Percentiles rank a stretch among this genome's conserved stretches.
Evolutionary conservation across 1,140 invertebrate genomes (phyloP).

Genomic region (Drosophila insularis): DNA sequence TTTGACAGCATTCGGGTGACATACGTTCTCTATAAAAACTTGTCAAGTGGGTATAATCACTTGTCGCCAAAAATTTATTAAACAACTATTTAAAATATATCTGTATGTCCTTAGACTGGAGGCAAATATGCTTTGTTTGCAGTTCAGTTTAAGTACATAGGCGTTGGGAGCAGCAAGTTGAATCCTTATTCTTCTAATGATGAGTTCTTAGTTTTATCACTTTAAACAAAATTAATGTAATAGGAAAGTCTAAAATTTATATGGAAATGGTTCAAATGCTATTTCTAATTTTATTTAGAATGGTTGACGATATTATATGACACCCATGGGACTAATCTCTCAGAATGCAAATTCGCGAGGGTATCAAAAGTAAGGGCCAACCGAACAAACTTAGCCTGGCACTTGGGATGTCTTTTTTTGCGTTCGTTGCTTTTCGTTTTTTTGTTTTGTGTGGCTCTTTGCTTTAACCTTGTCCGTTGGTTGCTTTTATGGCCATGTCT

Average conservation of each 20-base stretch:
- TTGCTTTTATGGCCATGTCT: conserved; percentile 26
- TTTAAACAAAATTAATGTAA: no score
- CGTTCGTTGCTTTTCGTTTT: conserved; percentile 1
- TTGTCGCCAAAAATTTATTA: background rate
- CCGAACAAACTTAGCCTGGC: background rate
- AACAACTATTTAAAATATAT: background rate
- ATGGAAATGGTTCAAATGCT: no score
- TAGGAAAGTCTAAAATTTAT: no score
- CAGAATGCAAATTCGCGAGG: background rate
- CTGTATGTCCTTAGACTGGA: no score
- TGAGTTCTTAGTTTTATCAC: no score
- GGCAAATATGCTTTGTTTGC: no score
- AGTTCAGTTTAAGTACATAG: no score
- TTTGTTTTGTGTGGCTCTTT: conserved; percentile 23
- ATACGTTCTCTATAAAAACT: conserved; percentile 1
- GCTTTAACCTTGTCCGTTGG: conserved; percentile 51
- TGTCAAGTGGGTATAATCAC: background rate
- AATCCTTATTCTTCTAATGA: no score
- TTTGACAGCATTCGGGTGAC: conserved; percentile 46
- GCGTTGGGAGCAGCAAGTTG: no score
- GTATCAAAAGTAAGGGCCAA: background rate
- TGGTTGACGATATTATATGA: background rate
- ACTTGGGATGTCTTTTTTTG: background rate
- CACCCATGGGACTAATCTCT: background rate
- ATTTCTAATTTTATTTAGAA: background rate